Evolutionary conservation across 2,113 vertebrate species (phyloP).

Genomic region (Etheostoma spectabile): DNA sequence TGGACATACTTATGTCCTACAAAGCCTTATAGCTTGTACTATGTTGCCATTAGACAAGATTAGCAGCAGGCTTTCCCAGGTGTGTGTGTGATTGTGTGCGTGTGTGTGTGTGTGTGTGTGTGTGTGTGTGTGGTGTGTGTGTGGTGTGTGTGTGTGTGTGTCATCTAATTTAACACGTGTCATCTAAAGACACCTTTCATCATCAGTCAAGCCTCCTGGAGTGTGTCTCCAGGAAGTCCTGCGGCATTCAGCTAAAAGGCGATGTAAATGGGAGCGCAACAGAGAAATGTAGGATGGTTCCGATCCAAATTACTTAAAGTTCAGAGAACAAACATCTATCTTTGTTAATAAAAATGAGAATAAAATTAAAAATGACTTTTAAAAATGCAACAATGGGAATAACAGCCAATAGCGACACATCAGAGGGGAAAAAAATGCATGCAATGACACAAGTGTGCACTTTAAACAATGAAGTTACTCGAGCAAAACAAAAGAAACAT

Average conservation of each 20-base stretch:
- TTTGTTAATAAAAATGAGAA: not conserved
- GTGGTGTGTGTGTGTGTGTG: no score
- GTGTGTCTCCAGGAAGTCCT: slow-evolving; percentile 44
- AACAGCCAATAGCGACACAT: not conserved
- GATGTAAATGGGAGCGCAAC: slow-evolving; percentile 12
- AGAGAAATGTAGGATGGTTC: not conserved
- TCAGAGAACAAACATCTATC: not conserved
- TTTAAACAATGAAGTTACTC: not conserved
- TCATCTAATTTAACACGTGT: slow-evolving; percentile 45
- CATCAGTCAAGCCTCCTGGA: slow-evolving; percentile 36
- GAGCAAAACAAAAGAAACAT: not conserved
- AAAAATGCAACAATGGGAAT: not conserved
- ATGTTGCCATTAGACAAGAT: slow-evolving; percentile 3
- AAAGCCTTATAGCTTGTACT: not conserved
- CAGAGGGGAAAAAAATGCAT: not conserved
- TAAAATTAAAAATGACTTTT: not conserved
- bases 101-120: no score
- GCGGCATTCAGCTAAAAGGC: slow-evolving; percentile 31
- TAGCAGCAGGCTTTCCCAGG: not conserved
- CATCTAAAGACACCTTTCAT: slow-evolving; percentile 61
- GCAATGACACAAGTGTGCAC: not conserved
- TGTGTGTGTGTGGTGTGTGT: no score
- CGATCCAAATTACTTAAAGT: not conserved
- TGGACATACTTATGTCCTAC: not conserved
- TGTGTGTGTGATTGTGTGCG: no score